These are phyloP conservation scores for Sapayoa aenigma DNA, from an alignment of 2,113 vertebrate genomes.

Conservation along the genomic window DNA sequence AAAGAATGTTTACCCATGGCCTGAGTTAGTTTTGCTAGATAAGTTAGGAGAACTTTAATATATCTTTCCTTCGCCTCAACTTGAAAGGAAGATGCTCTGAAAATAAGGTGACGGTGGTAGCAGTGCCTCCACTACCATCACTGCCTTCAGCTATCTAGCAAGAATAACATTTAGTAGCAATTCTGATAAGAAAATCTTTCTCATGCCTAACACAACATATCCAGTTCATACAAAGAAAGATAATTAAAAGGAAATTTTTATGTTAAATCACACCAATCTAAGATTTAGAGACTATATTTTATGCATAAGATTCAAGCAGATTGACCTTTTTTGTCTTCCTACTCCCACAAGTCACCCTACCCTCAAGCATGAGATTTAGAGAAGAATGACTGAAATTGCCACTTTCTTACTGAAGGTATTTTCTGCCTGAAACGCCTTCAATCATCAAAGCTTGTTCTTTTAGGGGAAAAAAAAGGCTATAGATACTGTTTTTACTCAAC, in stretches of 20 bases:
- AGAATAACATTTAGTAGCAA: background rate
- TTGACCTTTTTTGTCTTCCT: background rate
- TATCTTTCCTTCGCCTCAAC: background rate
- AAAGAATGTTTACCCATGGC: background rate
- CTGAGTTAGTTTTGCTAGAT: background rate
- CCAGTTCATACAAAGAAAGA: background rate
- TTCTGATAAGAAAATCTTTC: background rate
- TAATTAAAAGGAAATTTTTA: background rate
- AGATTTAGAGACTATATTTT: background rate
- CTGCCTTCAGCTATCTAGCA: background rate
- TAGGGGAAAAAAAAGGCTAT: background rate
- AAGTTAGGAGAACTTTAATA: background rate
- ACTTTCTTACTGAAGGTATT: background rate
- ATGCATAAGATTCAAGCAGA: background rate
- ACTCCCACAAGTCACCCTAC: background rate
- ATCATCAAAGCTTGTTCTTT: background rate
- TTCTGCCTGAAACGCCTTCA: background rate
- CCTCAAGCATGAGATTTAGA: background rate
- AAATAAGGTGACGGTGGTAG: background rate
- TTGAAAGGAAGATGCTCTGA: background rate
- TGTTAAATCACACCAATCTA: background rate
- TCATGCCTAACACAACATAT: background rate
- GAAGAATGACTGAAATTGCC: background rate
- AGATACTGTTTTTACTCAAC: background rate
- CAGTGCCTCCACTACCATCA: background rate